phyloP scores from a whole-genome alignment of 92 coral and sea anemone genomes.

The Isaurus tuberculatus region DNA sequence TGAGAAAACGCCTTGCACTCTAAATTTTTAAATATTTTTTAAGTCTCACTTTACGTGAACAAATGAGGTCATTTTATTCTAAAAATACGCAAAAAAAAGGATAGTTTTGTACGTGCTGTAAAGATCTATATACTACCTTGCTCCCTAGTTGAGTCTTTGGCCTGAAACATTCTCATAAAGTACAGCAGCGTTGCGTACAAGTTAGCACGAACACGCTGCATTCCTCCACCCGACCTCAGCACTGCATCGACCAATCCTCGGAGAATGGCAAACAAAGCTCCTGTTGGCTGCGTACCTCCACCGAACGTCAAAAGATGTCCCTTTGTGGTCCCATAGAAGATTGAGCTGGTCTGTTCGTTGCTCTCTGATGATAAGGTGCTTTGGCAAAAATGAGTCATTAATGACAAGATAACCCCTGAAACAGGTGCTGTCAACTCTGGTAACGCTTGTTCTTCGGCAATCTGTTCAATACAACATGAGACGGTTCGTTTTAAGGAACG shows the following conservation, averaged over 20 bases:
- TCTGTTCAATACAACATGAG: conserved; percentile 45
- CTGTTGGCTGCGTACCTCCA: conserved; percentile 77
- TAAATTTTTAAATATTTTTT: too few species aligned
- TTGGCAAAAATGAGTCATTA: conserved; percentile 93
- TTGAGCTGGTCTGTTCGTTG: conserved; percentile 47
- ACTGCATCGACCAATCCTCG: conserved; percentile 91
- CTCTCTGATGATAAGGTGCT: conserved; percentile 74
- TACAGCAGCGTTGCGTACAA: conserved; percentile 92
- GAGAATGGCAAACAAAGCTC: conserved; percentile 84
- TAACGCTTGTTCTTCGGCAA: conserved; percentile 86
- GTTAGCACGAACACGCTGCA: conserved; percentile 94
- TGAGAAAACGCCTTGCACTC: too few species aligned
- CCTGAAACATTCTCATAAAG: conserved; percentile 92
- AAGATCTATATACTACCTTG: conserved; percentile 45
- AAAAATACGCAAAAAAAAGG: background rate
- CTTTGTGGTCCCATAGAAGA: conserved; percentile 45
- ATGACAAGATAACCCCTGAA: conserved; percentile 89
- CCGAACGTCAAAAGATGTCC: conserved; percentile 55
- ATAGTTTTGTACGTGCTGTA: background rate
- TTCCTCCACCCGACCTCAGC: conserved; percentile 91
- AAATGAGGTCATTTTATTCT: too few species aligned
- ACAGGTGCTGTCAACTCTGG: conserved; percentile 92
- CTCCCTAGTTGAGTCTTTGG: conserved; percentile 64
- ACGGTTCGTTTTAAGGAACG: too few species aligned
- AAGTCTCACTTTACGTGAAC: too few species aligned